Conservation (phyloP, 1,140 invertebrate species). For the Drosophila erecta region DNA sequence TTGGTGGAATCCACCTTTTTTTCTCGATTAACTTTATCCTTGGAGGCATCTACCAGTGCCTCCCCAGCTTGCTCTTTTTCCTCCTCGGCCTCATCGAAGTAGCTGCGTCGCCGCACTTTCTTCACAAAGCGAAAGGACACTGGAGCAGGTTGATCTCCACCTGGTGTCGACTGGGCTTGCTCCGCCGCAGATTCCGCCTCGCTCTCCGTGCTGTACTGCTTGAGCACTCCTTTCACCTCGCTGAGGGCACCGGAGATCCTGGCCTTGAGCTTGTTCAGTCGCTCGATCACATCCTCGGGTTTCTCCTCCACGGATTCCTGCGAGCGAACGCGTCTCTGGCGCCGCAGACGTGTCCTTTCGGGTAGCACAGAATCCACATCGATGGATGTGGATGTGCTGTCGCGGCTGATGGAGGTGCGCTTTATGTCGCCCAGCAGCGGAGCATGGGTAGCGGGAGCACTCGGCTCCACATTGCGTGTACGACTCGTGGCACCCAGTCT, state of each 20-base stretch:
- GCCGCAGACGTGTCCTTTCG: conserved; percentile 63
- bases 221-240: conserved; percentile 77
- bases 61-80: conserved; percentile 21
- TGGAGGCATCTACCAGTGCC: background rate
- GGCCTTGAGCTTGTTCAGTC: conserved; percentile 73
- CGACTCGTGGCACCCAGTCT: conserved; percentile 29
- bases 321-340: conserved; percentile 70
- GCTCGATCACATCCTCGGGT: conserved; percentile 74
- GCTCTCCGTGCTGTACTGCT: conserved; percentile 77
- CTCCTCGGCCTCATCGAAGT: conserved; percentile 73
- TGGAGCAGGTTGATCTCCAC: conserved; percentile 19
- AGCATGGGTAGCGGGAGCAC: conserved; percentile 7
- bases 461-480: conserved; percentile 24
- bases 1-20: background rate
- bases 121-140: conserved; percentile 76
- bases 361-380: conserved; percentile 63
- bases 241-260: conserved; percentile 74
- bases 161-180: background rate
- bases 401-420: conserved; percentile 55
- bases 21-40: background rate
- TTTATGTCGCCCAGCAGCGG: conserved; percentile 54
- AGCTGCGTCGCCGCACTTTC: conserved; percentile 69
- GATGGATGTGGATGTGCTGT: conserved; percentile 54
- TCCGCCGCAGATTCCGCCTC: conserved; percentile 42
- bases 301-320: conserved; percentile 73